A percentile compares a stretch with the other conserved stretches of the same genome.
phyloP scores from a whole-genome alignment of 2,113 vertebrate genomes.

The Nothoprocta perdicaria region DNA sequence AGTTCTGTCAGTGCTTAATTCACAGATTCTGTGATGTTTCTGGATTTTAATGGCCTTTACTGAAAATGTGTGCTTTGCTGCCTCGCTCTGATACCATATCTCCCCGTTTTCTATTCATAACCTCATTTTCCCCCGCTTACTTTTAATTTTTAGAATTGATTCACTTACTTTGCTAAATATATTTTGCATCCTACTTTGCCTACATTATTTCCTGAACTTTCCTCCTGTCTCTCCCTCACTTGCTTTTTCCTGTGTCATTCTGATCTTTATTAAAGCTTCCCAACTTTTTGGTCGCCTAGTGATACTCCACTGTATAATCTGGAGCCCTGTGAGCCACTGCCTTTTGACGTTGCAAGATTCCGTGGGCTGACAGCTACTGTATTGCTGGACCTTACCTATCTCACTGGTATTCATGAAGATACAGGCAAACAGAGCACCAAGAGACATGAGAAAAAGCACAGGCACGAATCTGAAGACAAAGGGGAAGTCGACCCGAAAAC shows the following conservation, averaged over 20 bases:
- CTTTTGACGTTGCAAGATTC: conserved; percentile 94
- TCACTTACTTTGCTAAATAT: conserved; percentile 61
- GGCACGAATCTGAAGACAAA: conserved; percentile 85
- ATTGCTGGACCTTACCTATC: conserved; percentile 94
- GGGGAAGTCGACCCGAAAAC: conserved; percentile 79
- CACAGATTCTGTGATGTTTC: neutral
- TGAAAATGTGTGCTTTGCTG: conserved; percentile 45
- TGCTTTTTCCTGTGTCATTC: conserved; percentile 89
- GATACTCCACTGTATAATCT: conserved; percentile 98
- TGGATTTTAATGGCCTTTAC: neutral
- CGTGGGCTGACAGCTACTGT: conserved; percentile 92
- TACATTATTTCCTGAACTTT: conserved; percentile 84
- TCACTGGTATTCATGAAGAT: conserved; percentile 96
- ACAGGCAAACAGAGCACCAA: conserved; percentile 82
- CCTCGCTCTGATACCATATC: conserved; percentile 56
- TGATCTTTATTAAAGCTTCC: conserved; percentile 98
- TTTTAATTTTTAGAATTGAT: conserved; percentile 71
- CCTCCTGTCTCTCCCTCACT: conserved; percentile 89
- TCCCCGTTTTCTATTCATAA: conserved; percentile 67
- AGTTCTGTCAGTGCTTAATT: neutral
- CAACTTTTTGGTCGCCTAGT: conserved; percentile 99
- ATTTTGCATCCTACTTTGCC: conserved; percentile 76
- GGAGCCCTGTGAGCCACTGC: conserved; percentile 96
- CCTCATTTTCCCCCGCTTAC: conserved; percentile 64
- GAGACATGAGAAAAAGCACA: conserved; percentile 91